Base-by-base conservation (phyloP, 2,113 vertebrate species). In the Leptosomus discolor region DNA sequence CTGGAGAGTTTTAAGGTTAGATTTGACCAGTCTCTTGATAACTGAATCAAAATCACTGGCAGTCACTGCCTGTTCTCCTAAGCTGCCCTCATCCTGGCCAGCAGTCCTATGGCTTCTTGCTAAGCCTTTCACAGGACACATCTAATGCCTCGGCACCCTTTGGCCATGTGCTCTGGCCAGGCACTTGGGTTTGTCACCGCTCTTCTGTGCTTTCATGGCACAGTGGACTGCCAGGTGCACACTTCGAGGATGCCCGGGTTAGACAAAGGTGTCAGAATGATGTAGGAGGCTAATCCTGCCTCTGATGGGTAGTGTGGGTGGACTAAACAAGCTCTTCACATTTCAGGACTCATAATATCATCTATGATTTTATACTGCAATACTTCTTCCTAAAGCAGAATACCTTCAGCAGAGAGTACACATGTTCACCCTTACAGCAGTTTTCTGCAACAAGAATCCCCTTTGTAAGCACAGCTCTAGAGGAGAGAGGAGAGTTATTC, bases 61-160 rank as follows among this genome's bases (percentile, higher is more conserved):
- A 58, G 56, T 9, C 19, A 3, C 54, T 43, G 53, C 18, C 6
- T 4, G 12, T 29, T 54, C 27, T 45, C 41, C 41, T 61, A 6
- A 4, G 48, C 19, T 32, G 48, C 30, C 30, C 46, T 43, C 26
- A 5, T 23, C 24, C 8, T 19, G 17, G 32, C 46, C n/a, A 71
- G 15, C 32, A 54, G 45, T 39, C 65, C 51, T n/a, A 32, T 0
- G 1, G 64, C 46, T 15, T 15, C 46, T n/a, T 12, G 37, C 45
- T 5, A 29, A 77, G 70, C 64, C 50, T 30, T 26, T 30, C 85
- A 11, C 58, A 32, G 57, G 50, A 27, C 34, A 36, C 24, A 13
- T 11, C 57, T 19, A 7, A 6, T 0, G 0, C 78, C 65, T 41
- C 0, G 2, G 26, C 2, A 0, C 13, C 32, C 8, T 3, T 43